Conservation (phyloP, 2,888 invertebrate genomes). For the Aphodius sticticus region DNA sequence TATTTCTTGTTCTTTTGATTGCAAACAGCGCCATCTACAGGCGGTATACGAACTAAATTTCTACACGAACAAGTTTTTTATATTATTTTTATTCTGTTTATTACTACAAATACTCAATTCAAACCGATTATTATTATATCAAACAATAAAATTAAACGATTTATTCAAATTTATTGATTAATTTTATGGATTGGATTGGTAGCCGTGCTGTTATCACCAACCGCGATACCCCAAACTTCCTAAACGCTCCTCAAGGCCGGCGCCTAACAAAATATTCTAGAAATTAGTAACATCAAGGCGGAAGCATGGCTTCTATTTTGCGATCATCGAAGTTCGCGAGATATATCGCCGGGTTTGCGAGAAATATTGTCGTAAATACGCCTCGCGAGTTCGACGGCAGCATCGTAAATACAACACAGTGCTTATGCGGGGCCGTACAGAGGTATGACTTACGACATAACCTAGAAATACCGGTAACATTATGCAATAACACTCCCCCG, state of each 20-base stretch:
- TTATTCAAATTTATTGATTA: not conserved
- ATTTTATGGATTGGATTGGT: not conserved
- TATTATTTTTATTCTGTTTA: not conserved
- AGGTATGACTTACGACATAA: conserved; percentile 53
- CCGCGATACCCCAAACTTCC: not conserved
- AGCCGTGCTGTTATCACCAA: not conserved
- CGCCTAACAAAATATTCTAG: not conserved
- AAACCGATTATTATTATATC: not conserved
- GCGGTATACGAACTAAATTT: not conserved
- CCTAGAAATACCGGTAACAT: conserved; percentile 40
- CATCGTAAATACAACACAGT: conserved; percentile 63
- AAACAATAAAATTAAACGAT: not conserved
- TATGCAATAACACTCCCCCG: conserved; percentile 47
- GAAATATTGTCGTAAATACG: conserved; percentile 72
- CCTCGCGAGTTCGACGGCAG: conserved; percentile 71
- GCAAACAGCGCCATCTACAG: no score
- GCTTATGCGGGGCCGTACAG: conserved; percentile 62
- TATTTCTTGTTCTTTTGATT: no score
- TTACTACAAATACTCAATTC: not conserved
- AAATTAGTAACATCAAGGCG: not conserved
- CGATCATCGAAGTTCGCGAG: conserved; percentile 79
- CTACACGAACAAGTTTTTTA: not conserved
- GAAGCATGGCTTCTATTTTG: conserved; percentile 70
- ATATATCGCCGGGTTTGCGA: conserved; percentile 76
- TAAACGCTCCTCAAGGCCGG: not conserved